Percentiles rank a stretch among this genome's conserved stretches.
These are phyloP conservation scores for Neoniphon sammara DNA, from an alignment of 2,797 vertebrate species.

Conservation along the genomic window DNA sequence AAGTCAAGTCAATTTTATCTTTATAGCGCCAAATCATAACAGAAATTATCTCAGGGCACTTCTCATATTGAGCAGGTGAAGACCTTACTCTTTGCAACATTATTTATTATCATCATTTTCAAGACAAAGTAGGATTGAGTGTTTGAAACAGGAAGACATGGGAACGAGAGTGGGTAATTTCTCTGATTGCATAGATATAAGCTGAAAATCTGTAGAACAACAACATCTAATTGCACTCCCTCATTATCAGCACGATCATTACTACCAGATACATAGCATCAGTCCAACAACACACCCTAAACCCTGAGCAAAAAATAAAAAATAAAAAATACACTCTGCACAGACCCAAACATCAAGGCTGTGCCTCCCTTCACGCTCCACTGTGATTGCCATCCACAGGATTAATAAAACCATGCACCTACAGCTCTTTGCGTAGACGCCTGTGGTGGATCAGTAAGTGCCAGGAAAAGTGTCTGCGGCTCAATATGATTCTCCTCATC, in stretches of 20 bases:
- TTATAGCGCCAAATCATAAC: no score
- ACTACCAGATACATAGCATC: constrained; percentile 7
- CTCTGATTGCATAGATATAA: background rate
- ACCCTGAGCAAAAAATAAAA: background rate
- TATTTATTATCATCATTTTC: background rate
- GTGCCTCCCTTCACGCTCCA: constrained; percentile 27
- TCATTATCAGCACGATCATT: constrained; percentile 35
- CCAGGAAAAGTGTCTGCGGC: constrained; percentile 40
- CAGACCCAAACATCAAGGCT: constrained; percentile 39
- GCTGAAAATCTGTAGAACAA: constrained; percentile 2
- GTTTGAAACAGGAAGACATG: background rate
- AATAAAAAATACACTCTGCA: background rate
- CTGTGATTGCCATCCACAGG: constrained; percentile 20
- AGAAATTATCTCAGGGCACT: no score
- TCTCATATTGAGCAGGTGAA: no score
- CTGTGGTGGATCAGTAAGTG: constrained; percentile 8
- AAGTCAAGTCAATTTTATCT: no score
- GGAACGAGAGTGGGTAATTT: background rate
- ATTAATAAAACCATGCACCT: constrained; percentile 39
- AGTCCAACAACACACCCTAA: constrained; percentile 11
- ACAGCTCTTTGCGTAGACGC: background rate
- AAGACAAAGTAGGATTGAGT: background rate
- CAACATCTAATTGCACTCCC: background rate
- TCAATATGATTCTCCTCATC: constrained; percentile 45
- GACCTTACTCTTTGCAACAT: no score